Percentiles rank a stretch among this genome's conserved stretches.
Evolutionary conservation across 2,888 invertebrate genomes (phyloP).

Genomic region (Leptarthrus brevirostris): DNA sequence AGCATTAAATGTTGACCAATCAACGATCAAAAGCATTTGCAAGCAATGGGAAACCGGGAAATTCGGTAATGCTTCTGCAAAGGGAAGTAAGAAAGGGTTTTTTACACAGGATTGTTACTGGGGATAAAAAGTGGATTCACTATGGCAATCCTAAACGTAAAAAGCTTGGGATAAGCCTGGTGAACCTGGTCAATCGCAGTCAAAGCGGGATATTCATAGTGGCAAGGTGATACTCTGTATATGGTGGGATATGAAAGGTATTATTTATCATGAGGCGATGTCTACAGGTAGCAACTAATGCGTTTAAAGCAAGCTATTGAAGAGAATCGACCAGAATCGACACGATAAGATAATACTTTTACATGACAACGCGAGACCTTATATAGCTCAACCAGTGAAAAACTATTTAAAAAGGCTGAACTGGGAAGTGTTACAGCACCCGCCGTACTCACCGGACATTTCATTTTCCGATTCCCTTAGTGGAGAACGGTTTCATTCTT

Average conservation of each 20-base stretch:
- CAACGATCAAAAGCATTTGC: not conserved
- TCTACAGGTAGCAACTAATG: not conserved
- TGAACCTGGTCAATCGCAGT: not conserved
- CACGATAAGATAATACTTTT: not conserved
- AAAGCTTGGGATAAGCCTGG: too few relatives aligned
- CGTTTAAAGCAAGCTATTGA: not conserved
- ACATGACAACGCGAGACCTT: not conserved
- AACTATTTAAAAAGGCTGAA: not conserved
- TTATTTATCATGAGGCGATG: not conserved
- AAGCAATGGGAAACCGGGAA: not conserved
- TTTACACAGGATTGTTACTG: not conserved
- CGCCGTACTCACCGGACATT: not conserved
- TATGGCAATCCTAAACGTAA: too few relatives aligned
- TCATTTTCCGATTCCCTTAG: not conserved
- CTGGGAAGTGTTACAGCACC: not conserved
- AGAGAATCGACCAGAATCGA: constrained; percentile 2
- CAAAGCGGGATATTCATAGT: constrained; percentile 47
- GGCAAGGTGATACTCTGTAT: constrained; percentile 54
- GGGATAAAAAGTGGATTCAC: too few relatives aligned
- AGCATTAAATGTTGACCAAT: not conserved
- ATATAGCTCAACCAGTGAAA: not conserved
- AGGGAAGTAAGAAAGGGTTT: not conserved
- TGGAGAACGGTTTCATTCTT: not conserved
- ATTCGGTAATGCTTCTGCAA: not conserved
- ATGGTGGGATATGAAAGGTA: constrained; percentile 32